Base-by-base conservation (phyloP, 2,888 invertebrate species). In the Theretra japonica region DNA sequence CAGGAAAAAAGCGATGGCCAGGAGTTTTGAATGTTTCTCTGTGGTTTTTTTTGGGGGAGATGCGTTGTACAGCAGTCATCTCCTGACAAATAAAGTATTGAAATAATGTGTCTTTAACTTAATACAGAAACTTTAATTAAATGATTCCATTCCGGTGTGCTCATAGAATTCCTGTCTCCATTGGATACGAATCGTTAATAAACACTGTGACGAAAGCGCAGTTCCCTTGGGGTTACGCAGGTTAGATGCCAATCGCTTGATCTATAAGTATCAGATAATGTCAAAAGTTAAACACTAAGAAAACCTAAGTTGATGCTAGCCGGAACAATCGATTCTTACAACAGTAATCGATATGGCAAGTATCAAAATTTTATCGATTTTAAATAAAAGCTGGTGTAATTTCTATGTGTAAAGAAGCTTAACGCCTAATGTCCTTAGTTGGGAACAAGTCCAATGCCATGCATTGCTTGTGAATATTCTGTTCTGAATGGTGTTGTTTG, bases 241-340 rank as follows among this genome's bases (percentile, higher is more conserved):
- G 65, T 48, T 65, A 65, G 48, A 65, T 48, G 15, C 23, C 65
- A 48, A 48, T 65, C 65, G 23, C 65, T 65, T 48, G 65, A 65
- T 48, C 41, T 65, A 23, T 65, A 23, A 41, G 65, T 21, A 65
- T 17, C 65, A 48, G 23, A 65, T 65, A 48, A 65, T 65, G 23
- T 48, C 48, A 65, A 65, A 48, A 23, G 65, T 48, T 48, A 65
- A 65, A 3, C 23, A 65, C 25, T 23, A 65, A 23, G 65, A 23
- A 65, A 65, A 65, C 65, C 60, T 60, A 60, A 23, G 65, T 41
- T 6, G 0, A 6, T 21, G 23, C 23, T 65, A 48, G 48, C 65
- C 65, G 65, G 65, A 65, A 65, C 23, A 65, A 48, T 48, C 3
- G 0, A 23, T 41, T 7, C 30, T 23, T 11, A 41, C 48, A 48